A percentile compares a stretch with the other conserved stretches of the same genome.
These are phyloP conservation scores for Amaurobius ferox DNA, from an alignment of 2,888 invertebrate genomes.

Conservation along the genomic window DNA sequence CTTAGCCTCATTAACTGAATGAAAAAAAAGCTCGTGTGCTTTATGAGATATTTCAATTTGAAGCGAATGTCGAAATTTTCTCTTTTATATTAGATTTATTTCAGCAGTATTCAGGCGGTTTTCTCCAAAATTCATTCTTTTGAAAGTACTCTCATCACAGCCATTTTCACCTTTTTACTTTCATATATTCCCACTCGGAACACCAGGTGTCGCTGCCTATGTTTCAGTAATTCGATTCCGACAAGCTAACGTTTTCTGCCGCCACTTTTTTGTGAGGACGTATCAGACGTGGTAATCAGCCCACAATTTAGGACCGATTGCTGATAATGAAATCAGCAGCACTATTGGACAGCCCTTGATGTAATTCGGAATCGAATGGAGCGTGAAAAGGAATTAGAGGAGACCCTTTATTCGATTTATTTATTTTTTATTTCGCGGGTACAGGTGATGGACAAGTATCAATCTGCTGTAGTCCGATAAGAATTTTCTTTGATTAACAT, in stretches of 20 bases:
- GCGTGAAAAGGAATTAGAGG: background rate
- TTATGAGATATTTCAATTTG: too few species aligned
- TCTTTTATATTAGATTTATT: too few species aligned
- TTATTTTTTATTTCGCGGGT: background rate
- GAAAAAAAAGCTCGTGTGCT: too few species aligned
- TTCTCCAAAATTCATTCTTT: too few species aligned
- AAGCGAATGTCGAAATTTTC: too few species aligned
- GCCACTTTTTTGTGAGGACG: background rate
- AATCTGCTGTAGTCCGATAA: too few species aligned
- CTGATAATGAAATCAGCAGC: background rate
- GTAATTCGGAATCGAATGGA: background rate
- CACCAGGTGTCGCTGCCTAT: background rate
- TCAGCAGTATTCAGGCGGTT: too few species aligned
- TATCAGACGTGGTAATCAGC: background rate
- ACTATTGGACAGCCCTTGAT: background rate
- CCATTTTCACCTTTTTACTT: too few species aligned
- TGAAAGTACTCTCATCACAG: too few species aligned
- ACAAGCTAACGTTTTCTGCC: background rate
- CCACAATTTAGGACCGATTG: slow-evolving; percentile 5
- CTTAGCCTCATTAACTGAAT: too few species aligned
- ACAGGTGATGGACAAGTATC: background rate
- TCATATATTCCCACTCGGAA: too few species aligned
- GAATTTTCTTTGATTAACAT: too few species aligned
- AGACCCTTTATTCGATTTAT: background rate
- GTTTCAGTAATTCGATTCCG: background rate